Conservation (phyloP, 2,113 vertebrate species). For the Anoura caudifer region DNA sequence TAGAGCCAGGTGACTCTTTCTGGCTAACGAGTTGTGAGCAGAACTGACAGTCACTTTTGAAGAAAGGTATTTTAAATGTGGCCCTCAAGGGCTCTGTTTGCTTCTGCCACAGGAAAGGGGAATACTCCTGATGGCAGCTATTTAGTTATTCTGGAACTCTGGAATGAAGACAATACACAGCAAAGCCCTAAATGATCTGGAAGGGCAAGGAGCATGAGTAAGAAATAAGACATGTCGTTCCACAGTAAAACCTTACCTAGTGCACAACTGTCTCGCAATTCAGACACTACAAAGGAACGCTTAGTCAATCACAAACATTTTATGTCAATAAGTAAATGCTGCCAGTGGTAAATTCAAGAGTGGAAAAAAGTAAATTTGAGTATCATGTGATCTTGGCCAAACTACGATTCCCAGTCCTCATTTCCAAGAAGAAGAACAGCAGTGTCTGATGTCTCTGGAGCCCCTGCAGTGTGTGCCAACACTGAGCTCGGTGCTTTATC, state of each 20-base stretch:
- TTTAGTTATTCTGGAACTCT: neutral
- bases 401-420: neutral
- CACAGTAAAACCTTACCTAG: neutral
- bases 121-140: neutral
- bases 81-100: neutral
- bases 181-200: neutral
- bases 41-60: neutral
- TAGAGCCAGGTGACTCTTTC: neutral
- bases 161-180: neutral
- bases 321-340: neutral
- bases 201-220: neutral
- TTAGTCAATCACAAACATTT: neutral
- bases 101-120: neutral
- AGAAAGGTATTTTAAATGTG: neutral
- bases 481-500: neutral
- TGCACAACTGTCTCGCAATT: neutral
- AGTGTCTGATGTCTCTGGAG: neutral
- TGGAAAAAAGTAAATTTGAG: neutral
- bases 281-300: neutral
- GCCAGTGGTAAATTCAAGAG: slow-evolving; percentile 35
- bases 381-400: neutral
- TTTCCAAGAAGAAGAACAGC: neutral
- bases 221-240: neutral
- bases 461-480: neutral
- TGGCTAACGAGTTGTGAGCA: neutral